Conservation (phyloP, 2,888 invertebrate species). For the Polietes domitor region DNA sequence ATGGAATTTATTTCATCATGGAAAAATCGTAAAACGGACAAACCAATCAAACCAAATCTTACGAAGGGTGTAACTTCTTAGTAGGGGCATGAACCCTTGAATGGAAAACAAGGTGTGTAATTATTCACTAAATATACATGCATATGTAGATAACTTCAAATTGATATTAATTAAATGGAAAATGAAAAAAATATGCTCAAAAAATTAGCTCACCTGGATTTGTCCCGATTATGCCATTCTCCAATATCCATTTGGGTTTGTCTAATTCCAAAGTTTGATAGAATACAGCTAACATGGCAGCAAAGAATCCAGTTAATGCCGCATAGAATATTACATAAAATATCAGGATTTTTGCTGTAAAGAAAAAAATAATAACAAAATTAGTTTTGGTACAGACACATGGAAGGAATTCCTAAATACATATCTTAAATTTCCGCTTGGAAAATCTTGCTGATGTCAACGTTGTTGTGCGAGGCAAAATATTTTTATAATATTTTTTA, state of each 20-base stretch:
- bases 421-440: not conserved
- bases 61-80: not conserved
- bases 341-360: constrained; percentile 95
- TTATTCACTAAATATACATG: not conserved
- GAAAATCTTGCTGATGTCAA: constrained; percentile 22
- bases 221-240: constrained; percentile 92
- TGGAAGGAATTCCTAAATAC: constrained; percentile 22
- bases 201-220: constrained; percentile 90
- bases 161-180: not conserved
- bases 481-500: not conserved
- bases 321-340: constrained; percentile 98
- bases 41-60: too few relatives aligned
- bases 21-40: not conserved
- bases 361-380: constrained; percentile 60
- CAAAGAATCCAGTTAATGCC: constrained; percentile 95
- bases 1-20: not conserved
- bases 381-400: too few relatives aligned
- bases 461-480: not conserved
- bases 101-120: not conserved
- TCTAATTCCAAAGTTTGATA: constrained; percentile 93
- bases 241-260: constrained; percentile 94
- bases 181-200: not conserved
- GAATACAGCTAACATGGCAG: constrained; percentile 96
- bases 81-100: not conserved
- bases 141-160: too few relatives aligned